Evolutionary conservation across 2,797 vertebrate species (phyloP).

Genomic region (Limnodromus scolopaceus): DNA sequence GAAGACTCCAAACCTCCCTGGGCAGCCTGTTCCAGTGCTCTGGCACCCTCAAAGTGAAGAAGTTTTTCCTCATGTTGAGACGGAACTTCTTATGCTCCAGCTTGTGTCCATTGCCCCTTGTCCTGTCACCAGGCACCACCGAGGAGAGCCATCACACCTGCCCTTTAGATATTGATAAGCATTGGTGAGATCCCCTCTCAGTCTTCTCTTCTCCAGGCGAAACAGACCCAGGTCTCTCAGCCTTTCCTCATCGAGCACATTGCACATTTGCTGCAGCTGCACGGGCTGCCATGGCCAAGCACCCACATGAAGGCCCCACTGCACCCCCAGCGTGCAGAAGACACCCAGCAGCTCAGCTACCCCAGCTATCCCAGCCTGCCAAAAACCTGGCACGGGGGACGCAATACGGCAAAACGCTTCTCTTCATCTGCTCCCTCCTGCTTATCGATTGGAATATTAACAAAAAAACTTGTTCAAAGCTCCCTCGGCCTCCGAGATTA

Average conservation of each 20-base stretch:
- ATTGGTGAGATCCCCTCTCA: background rate
- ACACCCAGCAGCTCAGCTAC: background rate
- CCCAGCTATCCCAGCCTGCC: background rate
- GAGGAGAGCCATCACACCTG: too few relatives aligned
- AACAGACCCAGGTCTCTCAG: background rate
- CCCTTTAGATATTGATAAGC: too few relatives aligned
- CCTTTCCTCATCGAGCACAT: background rate
- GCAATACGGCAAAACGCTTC: background rate
- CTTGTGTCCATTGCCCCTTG: background rate
- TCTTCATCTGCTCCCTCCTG: background rate
- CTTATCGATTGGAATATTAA: slow-evolving; percentile 32
- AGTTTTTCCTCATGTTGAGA: background rate
- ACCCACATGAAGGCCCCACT: background rate
- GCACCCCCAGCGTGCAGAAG: background rate
- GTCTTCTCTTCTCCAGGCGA: background rate
- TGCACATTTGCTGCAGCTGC: background rate
- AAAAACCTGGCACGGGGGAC: background rate
- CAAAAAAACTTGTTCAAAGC: slow-evolving; percentile 35
- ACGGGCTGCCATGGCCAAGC: background rate
- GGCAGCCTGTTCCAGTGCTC: background rate
- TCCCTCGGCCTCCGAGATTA: background rate
- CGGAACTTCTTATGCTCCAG: too few relatives aligned
- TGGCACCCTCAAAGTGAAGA: background rate
- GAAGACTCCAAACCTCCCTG: background rate
- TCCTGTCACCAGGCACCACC: background rate